A percentile compares a stretch with the other conserved stretches of the same genome.
Conservation (phyloP, 2,888 invertebrate genomes). For the Platycheirus rosarum region DNA sequence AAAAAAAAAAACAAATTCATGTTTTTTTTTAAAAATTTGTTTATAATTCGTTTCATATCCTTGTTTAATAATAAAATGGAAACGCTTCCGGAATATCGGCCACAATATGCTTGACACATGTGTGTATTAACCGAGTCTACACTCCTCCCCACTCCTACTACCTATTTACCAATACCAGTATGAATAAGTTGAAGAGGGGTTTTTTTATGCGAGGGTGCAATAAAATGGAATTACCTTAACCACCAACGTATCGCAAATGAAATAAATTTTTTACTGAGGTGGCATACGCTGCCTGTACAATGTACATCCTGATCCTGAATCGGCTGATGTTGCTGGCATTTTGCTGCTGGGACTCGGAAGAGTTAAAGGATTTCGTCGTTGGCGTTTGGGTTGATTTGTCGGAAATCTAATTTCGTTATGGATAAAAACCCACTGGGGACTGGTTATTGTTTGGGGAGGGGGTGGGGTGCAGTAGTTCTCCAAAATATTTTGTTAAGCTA, state of each 20-base stretch:
- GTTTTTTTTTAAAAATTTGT: too few relatives aligned
- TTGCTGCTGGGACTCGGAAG: conserved; percentile 1
- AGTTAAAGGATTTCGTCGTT: conserved; percentile 46
- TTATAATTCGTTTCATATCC: too few relatives aligned
- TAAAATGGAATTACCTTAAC: conserved; percentile 72
- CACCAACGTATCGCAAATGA: conserved; percentile 59
- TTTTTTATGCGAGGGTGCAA: conserved; percentile 23
- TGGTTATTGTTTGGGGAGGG: neutral
- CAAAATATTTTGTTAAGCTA: conserved; percentile 70
- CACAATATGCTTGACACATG: conserved; percentile 23
- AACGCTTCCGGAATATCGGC: neutral
- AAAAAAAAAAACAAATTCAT: too few relatives aligned
- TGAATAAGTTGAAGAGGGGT: conserved; percentile 6
- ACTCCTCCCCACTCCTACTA: conserved; percentile 1
- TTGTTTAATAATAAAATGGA: conserved; percentile 5
- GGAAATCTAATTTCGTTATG: conserved; percentile 73
- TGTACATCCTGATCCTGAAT: neutral
- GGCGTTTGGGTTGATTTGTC: conserved; percentile 55
- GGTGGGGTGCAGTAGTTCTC: conserved; percentile 3
- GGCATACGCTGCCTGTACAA: conserved; percentile 6
- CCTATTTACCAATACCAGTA: too few relatives aligned
- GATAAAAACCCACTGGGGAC: conserved; percentile 63
- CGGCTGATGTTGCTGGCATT: conserved; percentile 3
- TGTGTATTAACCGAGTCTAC: conserved; percentile 11
- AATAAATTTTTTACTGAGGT: conserved; percentile 57